Evolutionary conservation across 1,140 invertebrate species (phyloP).

Genomic region (Macrosteles quadrilineatus): DNA sequence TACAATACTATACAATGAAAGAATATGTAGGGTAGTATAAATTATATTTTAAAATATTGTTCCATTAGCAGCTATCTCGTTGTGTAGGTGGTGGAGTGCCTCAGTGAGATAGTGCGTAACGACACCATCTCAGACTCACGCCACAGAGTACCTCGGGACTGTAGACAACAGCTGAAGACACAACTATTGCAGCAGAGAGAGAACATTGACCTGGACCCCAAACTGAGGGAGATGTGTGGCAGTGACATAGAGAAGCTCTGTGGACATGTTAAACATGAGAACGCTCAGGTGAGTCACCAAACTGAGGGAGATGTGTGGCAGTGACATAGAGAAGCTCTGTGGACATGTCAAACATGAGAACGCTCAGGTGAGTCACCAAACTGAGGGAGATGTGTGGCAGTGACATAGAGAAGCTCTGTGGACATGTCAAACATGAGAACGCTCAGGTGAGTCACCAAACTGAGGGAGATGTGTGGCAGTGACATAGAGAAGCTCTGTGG

Average conservation of each 20-base stretch:
- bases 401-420: no score
- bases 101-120: constrained; percentile 87
- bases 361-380: no score
- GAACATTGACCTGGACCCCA: constrained; percentile 81
- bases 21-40: no score
- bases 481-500: no score
- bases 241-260: constrained; percentile 80
- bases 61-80: neutral
- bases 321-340: no score
- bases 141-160: constrained; percentile 79
- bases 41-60: no score
- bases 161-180: constrained; percentile 82
- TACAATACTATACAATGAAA: no score
- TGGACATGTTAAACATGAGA: constrained; percentile 68
- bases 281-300: constrained; percentile 62
- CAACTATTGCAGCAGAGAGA: constrained; percentile 89
- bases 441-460: no score
- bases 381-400: no score
- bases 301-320: neutral
- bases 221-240: constrained; percentile 70
- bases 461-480: no score
- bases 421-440: no score
- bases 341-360: no score
- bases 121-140: constrained; percentile 79
- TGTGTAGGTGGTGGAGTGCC: constrained; percentile 83